phyloP scores from a whole-genome alignment of 2,113 vertebrate genomes.

The Chaenocephalus aceratus region DNA sequence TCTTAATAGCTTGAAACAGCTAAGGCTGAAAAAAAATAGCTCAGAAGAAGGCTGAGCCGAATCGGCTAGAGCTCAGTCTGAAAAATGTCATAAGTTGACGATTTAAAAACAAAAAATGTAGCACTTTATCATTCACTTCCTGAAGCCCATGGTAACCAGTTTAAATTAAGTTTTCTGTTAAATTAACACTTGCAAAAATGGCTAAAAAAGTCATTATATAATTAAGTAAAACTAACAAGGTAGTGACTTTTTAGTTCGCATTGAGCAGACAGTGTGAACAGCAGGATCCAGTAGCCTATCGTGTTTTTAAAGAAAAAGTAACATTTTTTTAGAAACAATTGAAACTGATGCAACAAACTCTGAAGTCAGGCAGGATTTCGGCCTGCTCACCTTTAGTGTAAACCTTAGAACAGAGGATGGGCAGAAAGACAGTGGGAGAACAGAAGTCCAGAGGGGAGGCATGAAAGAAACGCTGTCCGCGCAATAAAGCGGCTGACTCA shows the following conservation, averaged over 20 bases:
- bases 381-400: background rate
- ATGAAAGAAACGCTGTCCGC: constrained; percentile 71
- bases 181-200: background rate
- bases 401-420: background rate
- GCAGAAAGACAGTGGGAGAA: background rate
- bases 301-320: too few species aligned
- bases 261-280: background rate
- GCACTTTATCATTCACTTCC: background rate
- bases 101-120: too few species aligned
- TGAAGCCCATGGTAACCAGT: background rate
- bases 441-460: constrained; percentile 40
- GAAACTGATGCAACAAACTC: background rate
- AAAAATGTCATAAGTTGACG: too few species aligned
- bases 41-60: background rate
- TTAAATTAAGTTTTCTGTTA: background rate
- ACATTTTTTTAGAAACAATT: background rate
- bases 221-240: background rate
- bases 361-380: background rate
- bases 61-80: too few species aligned
- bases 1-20: background rate
- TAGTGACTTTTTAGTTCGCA: background rate
- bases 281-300: background rate
- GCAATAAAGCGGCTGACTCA: constrained; percentile 83
- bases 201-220: too few species aligned
- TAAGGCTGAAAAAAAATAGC: background rate